These are phyloP conservation scores for Drosophila subquinaria DNA, from an alignment of 2,888 invertebrate genomes.

Conservation along the genomic window DNA sequence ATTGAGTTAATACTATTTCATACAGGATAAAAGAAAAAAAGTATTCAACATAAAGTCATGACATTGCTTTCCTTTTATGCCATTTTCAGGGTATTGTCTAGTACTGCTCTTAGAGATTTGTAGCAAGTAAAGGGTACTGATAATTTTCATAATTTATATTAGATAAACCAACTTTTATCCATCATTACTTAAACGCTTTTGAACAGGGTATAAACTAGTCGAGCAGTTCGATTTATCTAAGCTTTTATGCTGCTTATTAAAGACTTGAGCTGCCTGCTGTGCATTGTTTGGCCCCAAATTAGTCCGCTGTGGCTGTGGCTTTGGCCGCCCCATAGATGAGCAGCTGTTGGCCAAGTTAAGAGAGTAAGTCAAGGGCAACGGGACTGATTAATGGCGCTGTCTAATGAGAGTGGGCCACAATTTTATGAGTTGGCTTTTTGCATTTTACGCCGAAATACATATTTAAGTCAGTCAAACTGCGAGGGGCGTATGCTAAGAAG, in stretches of 20 bases:
- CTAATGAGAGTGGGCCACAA: constrained; percentile 61
- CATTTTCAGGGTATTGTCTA: neutral
- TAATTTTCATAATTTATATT: neutral
- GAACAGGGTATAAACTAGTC: constrained; percentile 13
- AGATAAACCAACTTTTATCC: neutral
- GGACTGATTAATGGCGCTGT: constrained; percentile 64
- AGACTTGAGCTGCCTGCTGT: constrained; percentile 22
- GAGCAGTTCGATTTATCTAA: neutral
- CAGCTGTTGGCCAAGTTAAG: constrained; percentile 29
- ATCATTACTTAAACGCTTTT: neutral
- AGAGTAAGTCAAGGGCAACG: constrained; percentile 62
- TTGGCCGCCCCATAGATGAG: constrained; percentile 28
- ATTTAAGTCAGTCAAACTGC: constrained; percentile 61
- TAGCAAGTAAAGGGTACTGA: no score
- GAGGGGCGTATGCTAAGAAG: neutral
- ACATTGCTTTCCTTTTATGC: no score
- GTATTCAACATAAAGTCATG: no score
- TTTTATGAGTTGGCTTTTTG: constrained; percentile 43
- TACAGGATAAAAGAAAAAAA: no score
- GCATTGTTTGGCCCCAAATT: constrained; percentile 32
- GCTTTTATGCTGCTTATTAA: constrained; percentile 16
- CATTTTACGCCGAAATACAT: constrained; percentile 62
- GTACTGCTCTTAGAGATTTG: neutral
- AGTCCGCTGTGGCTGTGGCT: constrained; percentile 17
- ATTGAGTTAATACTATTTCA: no score